Conservation (phyloP, 2,888 invertebrate genomes). For the Ornithoptera priamus region DNA sequence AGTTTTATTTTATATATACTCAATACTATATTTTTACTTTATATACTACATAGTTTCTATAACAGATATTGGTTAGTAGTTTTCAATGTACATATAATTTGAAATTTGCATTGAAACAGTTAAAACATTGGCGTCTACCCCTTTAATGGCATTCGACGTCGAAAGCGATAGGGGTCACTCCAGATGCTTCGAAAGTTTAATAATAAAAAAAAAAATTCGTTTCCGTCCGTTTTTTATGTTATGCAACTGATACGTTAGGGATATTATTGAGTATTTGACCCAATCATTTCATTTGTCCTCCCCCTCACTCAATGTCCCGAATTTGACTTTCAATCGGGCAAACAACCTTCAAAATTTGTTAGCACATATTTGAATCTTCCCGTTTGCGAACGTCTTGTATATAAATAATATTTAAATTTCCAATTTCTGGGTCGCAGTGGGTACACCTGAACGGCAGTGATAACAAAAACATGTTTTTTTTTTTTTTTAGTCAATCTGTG, state of each 20-base stretch:
- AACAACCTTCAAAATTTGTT: slow-evolving; percentile 40
- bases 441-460: slow-evolving; percentile 8
- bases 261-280: slow-evolving; percentile 33
- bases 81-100: no score
- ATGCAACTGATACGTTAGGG: slow-evolving; percentile 13
- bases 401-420: slow-evolving; percentile 31
- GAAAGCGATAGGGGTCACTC: no score
- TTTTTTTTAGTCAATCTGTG: background rate
- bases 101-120: no score
- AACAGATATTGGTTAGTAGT: no score
- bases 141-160: no score
- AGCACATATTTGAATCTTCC: slow-evolving; percentile 38
- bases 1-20: no score
- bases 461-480: background rate
- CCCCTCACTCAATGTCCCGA: slow-evolving; percentile 13
- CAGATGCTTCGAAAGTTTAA: no score
- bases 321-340: slow-evolving; percentile 40
- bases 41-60: no score
- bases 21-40: no score
- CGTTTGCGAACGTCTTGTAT: slow-evolving; percentile 25
- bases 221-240: slow-evolving; percentile 1
- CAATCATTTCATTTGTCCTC: slow-evolving; percentile 31
- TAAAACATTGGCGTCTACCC: no score
- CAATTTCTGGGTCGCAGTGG: slow-evolving; percentile 32
- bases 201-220: background rate